Base-by-base conservation (phyloP, 2,888 invertebrate genomes). In the Dryococelus australis region DNA sequence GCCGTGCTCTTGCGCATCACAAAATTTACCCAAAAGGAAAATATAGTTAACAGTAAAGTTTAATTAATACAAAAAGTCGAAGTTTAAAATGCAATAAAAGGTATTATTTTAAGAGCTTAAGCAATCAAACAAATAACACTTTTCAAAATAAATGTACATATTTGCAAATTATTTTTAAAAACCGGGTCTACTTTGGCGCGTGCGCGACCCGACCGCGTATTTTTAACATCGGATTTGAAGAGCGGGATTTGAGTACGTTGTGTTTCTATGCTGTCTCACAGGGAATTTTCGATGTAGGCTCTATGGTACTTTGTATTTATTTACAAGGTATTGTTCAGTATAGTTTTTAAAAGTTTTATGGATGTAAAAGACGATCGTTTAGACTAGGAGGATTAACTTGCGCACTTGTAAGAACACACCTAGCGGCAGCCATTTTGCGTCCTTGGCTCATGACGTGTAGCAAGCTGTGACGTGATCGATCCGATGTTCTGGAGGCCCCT, bases 401-500 rank as follows among this genome's bases (percentile, higher is more conserved):
- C 20, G 24, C 65, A 9, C 65, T 16, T 65, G 20, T 20, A 65
- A 10, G 1, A 20, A 65, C 0, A 65, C 16, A 24, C 12, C 65
- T 10, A 65, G 65, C 65, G 35, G 83, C 28, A 83, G 83, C 83
- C 83, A 83, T 83, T 28, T 83, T 83, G 83, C 83, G 83, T 35
- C 28, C 83, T 35, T 24, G 28, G 35, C 43, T 83, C 83, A 24
- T 83, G 83, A 83, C 83, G 83, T 83, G 83, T 16, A 16, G 83
- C 83, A 35, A 20, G 83, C 83, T 20, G 83, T 35, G 83, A 43
- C 43, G 83, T 43, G 83, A 86, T 86, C 86, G 86, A 86, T 86
- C 86, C 86, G 83, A 86, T 86, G 86, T 84, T 84, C 78, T 86
- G 86, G 86, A 83, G 83, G 43, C 35, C 43, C 43, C 35, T 83